Conservation (phyloP, 1,140 invertebrate species). For the Eulimnadia texana region DNA sequence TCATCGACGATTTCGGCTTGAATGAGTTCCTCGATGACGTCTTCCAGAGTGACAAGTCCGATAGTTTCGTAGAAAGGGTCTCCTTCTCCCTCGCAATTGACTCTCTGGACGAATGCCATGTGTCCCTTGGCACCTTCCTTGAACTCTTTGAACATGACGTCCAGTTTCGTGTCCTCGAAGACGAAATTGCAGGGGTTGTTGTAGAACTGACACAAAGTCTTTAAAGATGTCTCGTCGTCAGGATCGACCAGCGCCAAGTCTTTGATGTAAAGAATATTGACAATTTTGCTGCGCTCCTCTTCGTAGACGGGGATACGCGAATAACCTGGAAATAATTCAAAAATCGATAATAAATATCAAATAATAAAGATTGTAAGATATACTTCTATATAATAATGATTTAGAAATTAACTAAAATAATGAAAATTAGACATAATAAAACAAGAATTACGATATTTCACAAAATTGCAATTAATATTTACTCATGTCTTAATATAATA, state of each 20-base stretch:
- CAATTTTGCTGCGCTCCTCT: conserved; percentile 62
- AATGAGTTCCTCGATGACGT: conserved; percentile 88
- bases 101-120: conserved; percentile 82
- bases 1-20: conserved; percentile 89
- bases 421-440: too few species aligned
- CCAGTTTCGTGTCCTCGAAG: conserved; percentile 86
- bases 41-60: conserved; percentile 85
- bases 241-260: conserved; percentile 95
- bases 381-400: too few species aligned
- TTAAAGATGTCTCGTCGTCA: conserved; percentile 85
- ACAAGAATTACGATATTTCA: too few species aligned
- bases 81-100: conserved; percentile 71
- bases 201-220: conserved; percentile 89
- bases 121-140: conserved; percentile 83
- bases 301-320: conserved; percentile 88
- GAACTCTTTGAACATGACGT: conserved; percentile 92
- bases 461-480: too few species aligned
- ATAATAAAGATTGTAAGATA: background rate
- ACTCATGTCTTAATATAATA: too few species aligned
- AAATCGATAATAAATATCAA: background rate
- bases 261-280: conserved; percentile 89
- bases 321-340: conserved; percentile 44
- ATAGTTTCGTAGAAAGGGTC: conserved; percentile 72
- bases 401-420: too few species aligned
- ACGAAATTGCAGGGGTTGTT: conserved; percentile 91